Evolutionary conservation across 2,888 invertebrate genomes (phyloP), one percentile per base, ranked within the genome.

Genomic region (Panorpa germanica): DNA sequence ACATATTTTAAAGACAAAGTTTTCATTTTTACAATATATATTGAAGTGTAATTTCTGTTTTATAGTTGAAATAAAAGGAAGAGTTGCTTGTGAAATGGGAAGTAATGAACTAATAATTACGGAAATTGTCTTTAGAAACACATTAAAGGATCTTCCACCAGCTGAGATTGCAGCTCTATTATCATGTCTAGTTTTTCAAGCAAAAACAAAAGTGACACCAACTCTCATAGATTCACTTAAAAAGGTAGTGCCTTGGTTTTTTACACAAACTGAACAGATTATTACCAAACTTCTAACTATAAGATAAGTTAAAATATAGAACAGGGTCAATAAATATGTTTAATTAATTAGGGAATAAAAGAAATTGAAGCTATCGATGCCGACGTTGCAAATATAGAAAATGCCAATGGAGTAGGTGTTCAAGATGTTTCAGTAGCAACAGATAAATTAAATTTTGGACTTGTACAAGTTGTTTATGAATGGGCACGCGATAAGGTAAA

Each of bases 131-230:
- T 72, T 95, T 41, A 70, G 83, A 37, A 90, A 93, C 50, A 71
- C 83, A 29, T 69, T 98, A 39, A 80, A 80, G 1, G 74, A 82
- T 43, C 67, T 86, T 36, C 69, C 72, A 37, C 80, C 90, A 0
- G 76, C 83, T 1, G 93, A 95, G 56, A 90, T 96, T 25, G 95
- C 93, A 0, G 91, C 95, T 0, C 51, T 96, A 22, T 58, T 98
- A 22, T 96, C 95, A 1, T 76, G 82, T 29, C 65, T 95, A 39
- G 91, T 98, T 22, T 95, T 86, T 55, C 86, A 93, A 57, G 78
- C 78, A 31, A 77, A 77, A 46, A 70, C 65, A 1, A 63, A 70
- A 34, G 55, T 60, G 3, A 60, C 63, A 23, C 71, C 68, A 9
- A 52, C 53, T 6, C 50, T 75, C 3, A 63, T 67, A 0, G 62